Percentiles rank a stretch among this genome's conserved stretches.
phyloP scores from a whole-genome alignment of 2,113 vertebrate genomes.

The Vidua chalybeata region DNA sequence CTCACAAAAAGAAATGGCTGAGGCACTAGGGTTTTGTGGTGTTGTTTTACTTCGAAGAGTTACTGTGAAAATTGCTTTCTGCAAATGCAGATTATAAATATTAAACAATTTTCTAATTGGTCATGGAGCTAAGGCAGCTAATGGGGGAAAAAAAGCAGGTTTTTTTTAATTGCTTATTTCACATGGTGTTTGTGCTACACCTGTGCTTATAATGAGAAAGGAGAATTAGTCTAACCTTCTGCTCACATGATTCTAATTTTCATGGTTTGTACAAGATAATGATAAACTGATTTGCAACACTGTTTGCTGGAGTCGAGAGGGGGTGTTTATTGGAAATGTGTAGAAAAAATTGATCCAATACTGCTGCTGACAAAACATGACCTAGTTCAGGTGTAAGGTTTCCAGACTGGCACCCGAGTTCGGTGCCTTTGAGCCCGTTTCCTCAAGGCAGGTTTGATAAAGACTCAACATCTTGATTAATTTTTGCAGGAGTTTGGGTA shows the following conservation, averaged over 20 bases:
- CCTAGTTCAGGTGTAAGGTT: neutral
- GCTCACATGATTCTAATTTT: slow-evolving; percentile 86
- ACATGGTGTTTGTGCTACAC: slow-evolving; percentile 86
- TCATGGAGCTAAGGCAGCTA: slow-evolving; percentile 90
- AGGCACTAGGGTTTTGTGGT: neutral
- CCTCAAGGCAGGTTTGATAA: neutral
- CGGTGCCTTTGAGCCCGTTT: neutral
- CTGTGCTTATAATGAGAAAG: slow-evolving; percentile 93
- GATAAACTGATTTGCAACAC: slow-evolving; percentile 77
- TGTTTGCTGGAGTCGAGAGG: slow-evolving; percentile 48
- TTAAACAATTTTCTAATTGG: slow-evolving; percentile 96
- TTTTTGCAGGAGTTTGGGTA: neutral
- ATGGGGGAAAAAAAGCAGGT: slow-evolving; percentile 82
- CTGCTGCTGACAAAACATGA: slow-evolving; percentile 12
- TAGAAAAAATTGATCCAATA: slow-evolving; percentile 45
- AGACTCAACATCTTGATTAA: slow-evolving; percentile 19
- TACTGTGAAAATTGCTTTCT: slow-evolving; percentile 86
- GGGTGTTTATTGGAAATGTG: slow-evolving; percentile 40
- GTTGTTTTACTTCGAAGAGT: slow-evolving; percentile 62
- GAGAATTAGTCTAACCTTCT: slow-evolving; percentile 88
- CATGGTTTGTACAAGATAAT: slow-evolving; percentile 81
- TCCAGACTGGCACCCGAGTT: neutral
- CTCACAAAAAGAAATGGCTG: neutral
- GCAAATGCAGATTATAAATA: slow-evolving; percentile 88
- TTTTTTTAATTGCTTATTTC: slow-evolving; percentile 95